These are phyloP conservation scores for Apus apus DNA, from an alignment of 2,113 vertebrate species.

Conservation along the genomic window DNA sequence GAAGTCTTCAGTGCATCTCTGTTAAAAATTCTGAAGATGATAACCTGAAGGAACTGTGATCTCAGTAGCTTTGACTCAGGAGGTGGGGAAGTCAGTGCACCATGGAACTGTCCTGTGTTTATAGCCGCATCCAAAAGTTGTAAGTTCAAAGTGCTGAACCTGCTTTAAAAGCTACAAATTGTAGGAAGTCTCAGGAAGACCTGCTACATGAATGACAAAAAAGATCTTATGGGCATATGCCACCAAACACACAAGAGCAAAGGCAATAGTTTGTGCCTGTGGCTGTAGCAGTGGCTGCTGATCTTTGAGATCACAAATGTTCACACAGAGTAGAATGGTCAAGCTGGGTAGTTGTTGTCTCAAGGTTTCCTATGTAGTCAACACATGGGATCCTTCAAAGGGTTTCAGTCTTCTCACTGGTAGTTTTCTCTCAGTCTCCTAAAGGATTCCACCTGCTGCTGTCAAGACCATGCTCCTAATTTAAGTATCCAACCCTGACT, in stretches of 20 bases:
- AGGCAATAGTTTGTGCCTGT: neutral
- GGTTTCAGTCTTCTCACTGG: neutral
- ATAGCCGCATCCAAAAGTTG: neutral
- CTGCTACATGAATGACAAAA: neutral
- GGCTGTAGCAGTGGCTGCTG: neutral
- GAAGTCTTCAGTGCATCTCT: neutral
- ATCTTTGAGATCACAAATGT: neutral
- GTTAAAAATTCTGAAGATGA: neutral
- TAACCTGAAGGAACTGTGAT: neutral
- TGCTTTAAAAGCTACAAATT: neutral
- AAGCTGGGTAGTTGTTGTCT: neutral
- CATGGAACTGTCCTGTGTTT: neutral
- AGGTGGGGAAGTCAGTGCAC: fast-evolving
- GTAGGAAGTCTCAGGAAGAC: neutral
- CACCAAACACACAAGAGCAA: neutral
- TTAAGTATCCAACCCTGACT: neutral
- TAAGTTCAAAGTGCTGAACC: neutral
- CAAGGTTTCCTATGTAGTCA: neutral
- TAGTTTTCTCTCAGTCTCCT: neutral
- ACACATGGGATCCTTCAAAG: neutral
- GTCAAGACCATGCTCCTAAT: neutral
- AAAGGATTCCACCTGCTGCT: neutral
- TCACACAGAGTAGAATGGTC: neutral
- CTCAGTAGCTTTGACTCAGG: neutral
- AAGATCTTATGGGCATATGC: too few species aligned